Evolutionary conservation across 2,797 vertebrate species (phyloP), one percentile per base, ranked within the genome.

Genomic region (Lycodopsis pacificus): DNA sequence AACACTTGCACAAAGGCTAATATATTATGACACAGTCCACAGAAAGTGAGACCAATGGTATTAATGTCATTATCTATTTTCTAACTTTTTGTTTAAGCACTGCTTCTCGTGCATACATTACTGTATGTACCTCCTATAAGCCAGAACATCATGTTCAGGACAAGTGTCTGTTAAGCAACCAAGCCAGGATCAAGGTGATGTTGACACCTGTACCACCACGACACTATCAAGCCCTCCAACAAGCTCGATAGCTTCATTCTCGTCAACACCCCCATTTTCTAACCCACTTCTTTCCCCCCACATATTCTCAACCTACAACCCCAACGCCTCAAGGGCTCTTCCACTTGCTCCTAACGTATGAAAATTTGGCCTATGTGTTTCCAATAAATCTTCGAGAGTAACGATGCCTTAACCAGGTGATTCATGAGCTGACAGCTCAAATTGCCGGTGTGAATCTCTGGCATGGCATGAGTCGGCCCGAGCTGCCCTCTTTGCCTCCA

Each of bases 381-480:
- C 88, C 82, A 95, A 95, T 96, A 95, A 96, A 95, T 96, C 95
- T 93, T 85, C 76, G 62, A 44, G 85, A 92, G 89, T 94, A 95
- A 95, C 94, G 88, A 95, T 86, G 93, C 92, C 93, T 94, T 93
- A 91, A 89, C 89, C 85, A 80, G 87, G 78, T 95, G 95, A 96
- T 95, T 96, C 93, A 96, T 93, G 92, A 91, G 72, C 71, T 95
- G 95, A 96, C 95, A 96, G 93, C 88, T 94, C 88, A 93, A 95
- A 96, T 95, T 95, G 93, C 93, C 32, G 73, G 94, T 96, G 95
- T 95, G 94, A 94, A 94, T 95, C 92, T 83, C 90, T 96, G 95
- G 95, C 95, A 93, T 22, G 82, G 88, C 92, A 95, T 95, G 80
- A 96, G 89, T 93, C 84, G 73, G 78, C 63, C 76, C 12, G 73